Percentiles rank a stretch among this genome's conserved stretches.
phyloP scores from a whole-genome alignment of 2,113 vertebrate species.

The Choloepus hoffmanni region DNA sequence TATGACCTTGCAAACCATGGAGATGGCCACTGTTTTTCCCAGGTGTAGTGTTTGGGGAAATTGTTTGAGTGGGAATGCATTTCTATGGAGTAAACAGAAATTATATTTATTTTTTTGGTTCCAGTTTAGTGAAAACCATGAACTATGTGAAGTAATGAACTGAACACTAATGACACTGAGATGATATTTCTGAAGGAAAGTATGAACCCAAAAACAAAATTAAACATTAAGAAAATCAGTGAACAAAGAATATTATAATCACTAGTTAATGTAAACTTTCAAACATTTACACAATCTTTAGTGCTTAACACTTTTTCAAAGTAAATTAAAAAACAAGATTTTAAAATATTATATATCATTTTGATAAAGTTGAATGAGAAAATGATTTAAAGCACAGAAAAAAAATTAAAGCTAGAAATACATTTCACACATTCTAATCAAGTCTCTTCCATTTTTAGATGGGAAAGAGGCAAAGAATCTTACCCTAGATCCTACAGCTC shows the following conservation, averaged over 20 bases:
- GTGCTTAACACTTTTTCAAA: conserved; percentile 5
- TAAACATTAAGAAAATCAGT: not conserved
- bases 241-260: conserved; percentile 1
- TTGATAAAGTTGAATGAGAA: conserved; percentile 10
- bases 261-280: conserved; percentile 17
- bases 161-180: not conserved
- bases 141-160: conserved; percentile 5
- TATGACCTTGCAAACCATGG: not conserved
- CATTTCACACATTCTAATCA: not conserved
- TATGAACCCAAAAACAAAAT: not conserved
- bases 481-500: conserved; percentile 18
- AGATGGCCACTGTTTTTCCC: not conserved
- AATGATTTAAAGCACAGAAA: conserved; percentile 25
- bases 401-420: conserved; percentile 32
- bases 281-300: conserved; percentile 23
- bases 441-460: conserved; percentile 36
- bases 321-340: not conserved
- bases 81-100: conserved; percentile 34
- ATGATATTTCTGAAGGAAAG: conserved; percentile 51
- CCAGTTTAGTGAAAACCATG: conserved; percentile 6
- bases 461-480: not conserved
- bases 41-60: not conserved
- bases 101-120: conserved; percentile 25
- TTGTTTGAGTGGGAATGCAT: conserved; percentile 29
- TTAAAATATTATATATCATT: not conserved